These are phyloP conservation scores for Drosophila quadrilineata DNA, from an alignment of 1,140 invertebrate genomes.

Conservation along the genomic window DNA sequence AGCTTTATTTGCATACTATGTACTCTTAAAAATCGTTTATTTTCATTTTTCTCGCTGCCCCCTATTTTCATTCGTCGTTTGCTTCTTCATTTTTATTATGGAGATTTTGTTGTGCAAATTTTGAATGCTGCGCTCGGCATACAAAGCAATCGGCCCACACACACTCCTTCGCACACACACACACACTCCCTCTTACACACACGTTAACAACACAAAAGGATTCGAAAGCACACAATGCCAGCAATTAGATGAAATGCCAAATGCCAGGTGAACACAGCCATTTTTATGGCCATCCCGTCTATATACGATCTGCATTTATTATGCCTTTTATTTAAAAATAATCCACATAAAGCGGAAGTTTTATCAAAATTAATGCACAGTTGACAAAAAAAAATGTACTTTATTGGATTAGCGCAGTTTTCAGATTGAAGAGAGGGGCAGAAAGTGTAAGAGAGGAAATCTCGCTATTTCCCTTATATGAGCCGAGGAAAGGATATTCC, in stretches of 20 bases:
- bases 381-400: no score
- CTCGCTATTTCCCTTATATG: no score
- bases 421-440: no score
- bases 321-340: no score
- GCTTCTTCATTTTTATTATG: slow-evolving; percentile 21
- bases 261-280: slow-evolving; percentile 4
- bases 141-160: slow-evolving; percentile 62
- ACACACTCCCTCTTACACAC: no score
- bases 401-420: no score
- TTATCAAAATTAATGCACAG: no score
- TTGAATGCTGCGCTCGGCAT: slow-evolving; percentile 47
- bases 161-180: no score
- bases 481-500: no score
- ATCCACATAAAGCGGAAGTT: no score
- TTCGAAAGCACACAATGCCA: slow-evolving; percentile 21
- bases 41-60: slow-evolving; percentile 1
- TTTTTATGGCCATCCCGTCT: slow-evolving; percentile 10
- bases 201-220: slow-evolving; percentile 40
- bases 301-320: no score
- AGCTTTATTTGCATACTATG: slow-evolving; percentile 72
- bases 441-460: no score
- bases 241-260: slow-evolving; percentile 39
- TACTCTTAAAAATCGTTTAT: slow-evolving; percentile 56
- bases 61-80: background rate
- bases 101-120: slow-evolving; percentile 45